These are phyloP conservation scores for Acanthococcus lagerstroemiae DNA, from an alignment of 2,888 invertebrate genomes.

Conservation along the genomic window DNA sequence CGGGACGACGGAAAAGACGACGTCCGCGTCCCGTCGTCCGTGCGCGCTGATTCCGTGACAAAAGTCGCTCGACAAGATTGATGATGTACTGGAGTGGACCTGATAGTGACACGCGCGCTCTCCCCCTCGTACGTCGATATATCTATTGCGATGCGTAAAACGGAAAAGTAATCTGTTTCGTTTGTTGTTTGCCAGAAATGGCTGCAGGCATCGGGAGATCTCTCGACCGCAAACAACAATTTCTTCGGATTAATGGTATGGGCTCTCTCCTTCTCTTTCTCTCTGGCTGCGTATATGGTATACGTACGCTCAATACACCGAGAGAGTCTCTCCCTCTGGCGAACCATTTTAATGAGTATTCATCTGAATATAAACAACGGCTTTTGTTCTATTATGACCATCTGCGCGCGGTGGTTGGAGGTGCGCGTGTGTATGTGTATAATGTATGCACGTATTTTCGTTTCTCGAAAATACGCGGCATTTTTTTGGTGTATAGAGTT, in stretches of 20 bases:
- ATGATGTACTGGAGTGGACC: slow-evolving; percentile 34
- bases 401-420: slow-evolving; percentile 45
- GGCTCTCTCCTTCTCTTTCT: neutral
- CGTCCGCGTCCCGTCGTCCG: slow-evolving; percentile 14
- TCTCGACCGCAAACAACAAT: slow-evolving; percentile 18
- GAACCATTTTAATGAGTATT: slow-evolving; percentile 24
- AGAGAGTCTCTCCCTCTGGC: slow-evolving; percentile 6
- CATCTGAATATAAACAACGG: slow-evolving; percentile 26
- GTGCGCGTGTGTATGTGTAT: no score
- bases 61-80: slow-evolving; percentile 33
- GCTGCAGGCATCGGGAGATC: slow-evolving; percentile 10
- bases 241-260: slow-evolving; percentile 12
- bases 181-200: slow-evolving; percentile 15
- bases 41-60: slow-evolving; percentile 29
- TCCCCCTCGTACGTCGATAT: slow-evolving; percentile 13
- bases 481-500: no score
- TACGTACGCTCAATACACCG: neutral
- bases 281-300: neutral
- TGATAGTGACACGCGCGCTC: slow-evolving; percentile 33
- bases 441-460: no score
- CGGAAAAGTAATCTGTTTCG: slow-evolving; percentile 29
- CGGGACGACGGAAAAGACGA: neutral
- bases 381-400: slow-evolving; percentile 23
- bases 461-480: no score
- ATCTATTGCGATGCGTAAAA: slow-evolving; percentile 21